Base-by-base conservation (phyloP, 2,888 invertebrate species). In the Strigamia maritima region DNA sequence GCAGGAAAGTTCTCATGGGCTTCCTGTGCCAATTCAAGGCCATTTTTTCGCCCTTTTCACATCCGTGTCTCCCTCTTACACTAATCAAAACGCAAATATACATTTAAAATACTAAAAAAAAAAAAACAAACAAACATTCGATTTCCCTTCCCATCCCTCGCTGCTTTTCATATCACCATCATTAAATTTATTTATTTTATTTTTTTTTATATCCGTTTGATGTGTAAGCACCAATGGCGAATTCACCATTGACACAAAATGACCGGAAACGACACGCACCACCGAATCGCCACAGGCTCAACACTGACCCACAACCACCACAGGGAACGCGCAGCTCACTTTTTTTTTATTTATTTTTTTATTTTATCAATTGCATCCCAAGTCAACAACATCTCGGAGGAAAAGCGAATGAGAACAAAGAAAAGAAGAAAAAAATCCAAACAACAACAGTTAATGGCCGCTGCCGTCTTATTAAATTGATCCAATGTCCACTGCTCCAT, bases 1-100 rank as follows among this genome's bases (percentile, higher is more conserved):
- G 70, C 70, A 70, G 70, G 70, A 70, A 70, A 70, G 70, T 70
- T 70, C 70, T 70, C 70, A 70, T 70, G 70, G 70, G 70, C 70
- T 70, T 70, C 70, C 70, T 70, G 70, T 28, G 70, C 70, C 70
- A 3, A 70, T 28, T 70, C 70, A 70, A 70, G 70, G 70, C 70
- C 28, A 70, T 70, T 70, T 70, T 70, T 70, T 70, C 70, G 70
- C 70, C 70, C 70, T 28, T 70, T 70, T 70, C 70, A 70, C 70
- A 70, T 70, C 70, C 70, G 70, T 70, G 70, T 70, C 70, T 54
- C 70, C 70, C 70, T 26, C 70, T 24, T 26, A n/a, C 54, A 22
- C 54, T 54, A 70, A 70, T 70, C 70, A 70, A 70, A 70, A 70
- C 28, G 70, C 70, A 70, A 70, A 70, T 14, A 70, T 19, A 54